Evolutionary conservation across 2,113 vertebrate genomes (phyloP).

Genomic region (Lethenteron reissneri): DNA sequence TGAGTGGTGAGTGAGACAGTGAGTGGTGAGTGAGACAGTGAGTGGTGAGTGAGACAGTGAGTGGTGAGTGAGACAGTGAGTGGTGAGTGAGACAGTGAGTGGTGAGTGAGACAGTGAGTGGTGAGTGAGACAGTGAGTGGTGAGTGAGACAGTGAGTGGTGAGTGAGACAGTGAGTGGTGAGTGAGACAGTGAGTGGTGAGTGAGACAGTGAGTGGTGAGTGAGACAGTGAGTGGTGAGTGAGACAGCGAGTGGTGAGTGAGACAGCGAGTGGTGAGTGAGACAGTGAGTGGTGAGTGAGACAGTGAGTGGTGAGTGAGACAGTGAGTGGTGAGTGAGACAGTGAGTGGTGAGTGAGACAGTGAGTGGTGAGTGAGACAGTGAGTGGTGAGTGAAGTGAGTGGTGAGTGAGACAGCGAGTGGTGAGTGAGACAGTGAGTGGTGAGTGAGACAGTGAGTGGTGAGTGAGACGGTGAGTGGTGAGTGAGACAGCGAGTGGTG

Average conservation of each 20-base stretch:
- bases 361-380: not conserved
- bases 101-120: too few species aligned
- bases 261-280: not conserved
- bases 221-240: not conserved
- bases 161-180: not conserved
- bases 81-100: not conserved
- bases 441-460: not conserved
- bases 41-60: not conserved
- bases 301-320: not conserved
- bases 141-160: not conserved
- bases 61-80: not conserved
- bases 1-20: not conserved
- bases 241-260: not conserved
- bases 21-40: not conserved
- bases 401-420: too few species aligned
- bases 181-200: not conserved
- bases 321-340: not conserved
- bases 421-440: not conserved
- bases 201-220: not conserved
- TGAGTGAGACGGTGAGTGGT: not conserved
- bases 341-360: not conserved
- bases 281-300: not conserved
- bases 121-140: not conserved
- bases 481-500: not conserved
- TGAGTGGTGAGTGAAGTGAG: not conserved